These are phyloP conservation scores for Byasa hedistus DNA, from an alignment of 2,888 invertebrate species.

Conservation along the genomic window DNA sequence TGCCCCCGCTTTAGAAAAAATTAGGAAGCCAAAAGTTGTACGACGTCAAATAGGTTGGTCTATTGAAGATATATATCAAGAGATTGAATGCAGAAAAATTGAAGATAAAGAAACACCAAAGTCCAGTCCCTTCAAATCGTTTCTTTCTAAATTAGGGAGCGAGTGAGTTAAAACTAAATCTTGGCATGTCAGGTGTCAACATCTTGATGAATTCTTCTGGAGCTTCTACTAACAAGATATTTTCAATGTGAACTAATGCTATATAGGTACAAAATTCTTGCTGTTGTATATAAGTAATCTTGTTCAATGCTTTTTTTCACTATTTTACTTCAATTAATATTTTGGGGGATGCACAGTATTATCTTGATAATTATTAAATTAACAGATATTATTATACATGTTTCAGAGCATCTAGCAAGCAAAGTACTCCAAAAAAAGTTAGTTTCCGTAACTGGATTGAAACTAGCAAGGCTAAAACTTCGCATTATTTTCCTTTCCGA, in stretches of 20 bases:
- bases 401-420: constrained; percentile 62
- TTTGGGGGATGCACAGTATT: neutral
- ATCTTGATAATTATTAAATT: neutral
- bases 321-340: neutral
- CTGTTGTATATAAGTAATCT: constrained; percentile 31
- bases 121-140: constrained; percentile 71
- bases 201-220: constrained; percentile 34
- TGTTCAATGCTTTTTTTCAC: neutral
- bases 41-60: constrained; percentile 76
- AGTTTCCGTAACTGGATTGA: constrained; percentile 72
- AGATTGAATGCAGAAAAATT: constrained; percentile 69
- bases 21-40: constrained; percentile 62
- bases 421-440: constrained; percentile 73
- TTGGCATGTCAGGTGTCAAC: constrained; percentile 59
- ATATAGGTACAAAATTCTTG: constrained; percentile 23
- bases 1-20: constrained; percentile 64
- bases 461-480: constrained; percentile 68
- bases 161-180: constrained; percentile 68
- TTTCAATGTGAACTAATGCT: constrained; percentile 8
- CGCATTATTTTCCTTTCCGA: constrained; percentile 84
- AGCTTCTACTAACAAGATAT: constrained; percentile 36
- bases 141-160: constrained; percentile 71
- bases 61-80: constrained; percentile 74
- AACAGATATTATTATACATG: constrained; percentile 1
- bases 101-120: constrained; percentile 64